phyloP scores from a whole-genome alignment of 1,140 invertebrate species.

The Drosophila virilis region DNA sequence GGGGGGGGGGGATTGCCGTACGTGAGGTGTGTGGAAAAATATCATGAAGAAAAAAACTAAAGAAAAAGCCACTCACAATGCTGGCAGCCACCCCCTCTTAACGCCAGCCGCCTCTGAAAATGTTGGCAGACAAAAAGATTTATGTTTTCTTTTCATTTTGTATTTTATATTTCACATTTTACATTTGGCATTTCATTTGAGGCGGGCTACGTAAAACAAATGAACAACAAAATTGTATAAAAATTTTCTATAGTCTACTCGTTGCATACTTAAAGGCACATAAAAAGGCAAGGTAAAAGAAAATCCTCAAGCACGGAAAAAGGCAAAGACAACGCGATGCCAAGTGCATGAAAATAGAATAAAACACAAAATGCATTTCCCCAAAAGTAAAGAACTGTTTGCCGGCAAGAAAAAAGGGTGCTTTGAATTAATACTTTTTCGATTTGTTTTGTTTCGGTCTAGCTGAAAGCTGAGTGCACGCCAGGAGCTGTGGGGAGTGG shows the following conservation, averaged over 20 bases:
- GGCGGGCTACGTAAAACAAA: slow-evolving; percentile 52
- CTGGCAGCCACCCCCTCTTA: slow-evolving; percentile 21
- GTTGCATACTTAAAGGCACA: slow-evolving; percentile 56
- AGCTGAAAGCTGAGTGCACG: slow-evolving; percentile 3
- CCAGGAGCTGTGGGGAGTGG: background rate
- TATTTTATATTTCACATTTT: slow-evolving; percentile 34
- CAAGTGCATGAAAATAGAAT: slow-evolving; percentile 49
- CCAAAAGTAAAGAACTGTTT: slow-evolving; percentile 10
- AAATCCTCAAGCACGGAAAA: slow-evolving; percentile 47
- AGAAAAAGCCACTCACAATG: slow-evolving; percentile 33
- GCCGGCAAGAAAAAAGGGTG: slow-evolving; percentile 28
- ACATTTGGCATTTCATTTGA: slow-evolving; percentile 50
- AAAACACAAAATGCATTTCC: slow-evolving; percentile 38
- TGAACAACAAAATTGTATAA: slow-evolving; percentile 77
- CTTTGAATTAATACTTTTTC: slow-evolving; percentile 55
- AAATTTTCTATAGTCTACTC: slow-evolving; percentile 63
- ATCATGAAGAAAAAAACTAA: slow-evolving; percentile 26
- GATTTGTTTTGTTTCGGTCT: slow-evolving; percentile 45
- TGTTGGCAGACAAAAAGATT: slow-evolving; percentile 58
- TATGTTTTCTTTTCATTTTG: slow-evolving; percentile 68
- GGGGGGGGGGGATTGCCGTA: background rate
- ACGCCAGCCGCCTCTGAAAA: slow-evolving; percentile 8
- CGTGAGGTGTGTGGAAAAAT: slow-evolving; percentile 31
- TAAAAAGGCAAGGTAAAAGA: slow-evolving; percentile 28
- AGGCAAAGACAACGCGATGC: slow-evolving; percentile 48